Base-by-base conservation (phyloP, 2,113 vertebrate genomes). In the Rynchops niger region DNA sequence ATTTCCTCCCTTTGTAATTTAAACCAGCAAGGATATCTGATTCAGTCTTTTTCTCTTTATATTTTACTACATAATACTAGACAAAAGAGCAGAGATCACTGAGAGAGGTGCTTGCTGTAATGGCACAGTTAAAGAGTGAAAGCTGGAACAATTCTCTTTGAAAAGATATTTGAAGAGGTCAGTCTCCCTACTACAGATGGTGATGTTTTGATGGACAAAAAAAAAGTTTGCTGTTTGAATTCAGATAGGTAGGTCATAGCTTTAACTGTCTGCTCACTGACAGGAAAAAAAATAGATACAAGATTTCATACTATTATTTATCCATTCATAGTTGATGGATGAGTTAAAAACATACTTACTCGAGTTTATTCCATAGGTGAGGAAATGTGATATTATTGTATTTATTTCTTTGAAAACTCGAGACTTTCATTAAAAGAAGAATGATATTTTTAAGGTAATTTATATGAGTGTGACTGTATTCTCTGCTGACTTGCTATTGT, bases 81-180 rank as follows among this genome's bases (percentile, higher is more conserved):
- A 92, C 43, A 87, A 95, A 95, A 86, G 70, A 96, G 76, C 86
- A 91, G 66, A 80, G 77, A 93, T 91, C 81, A 85, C 49, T 11
- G 18, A 61, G 69, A 47, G 30, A 85, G 36, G 58, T 67, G 53
- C 71, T 94, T 80, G 50, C 53, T 91, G 62, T 74, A 91, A 94
- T 42, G 62, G 66, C 67, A 88, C 43, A 77, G 62, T 89, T 95
- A 88, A 84, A 95, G 42, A 66, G 18, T 59, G 91, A 94, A 95
- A 97, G 53, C 78, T 73, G 62, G 67, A 95, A 94, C 50, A 88
- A 62, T 93, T 87, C 78, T 76, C 70, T 94, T 80, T 73, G 58
- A 45, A 91, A 96, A 89, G 45, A 12, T 80, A 58, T 61, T 85
- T 91, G 86, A 94, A 90, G 87, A 94, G 93, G 71, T 96, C 67